Evolutionary conservation across 2,888 invertebrate genomes (phyloP), one percentile per base, ranked within the genome.

Genomic region (Amiota mariae): DNA sequence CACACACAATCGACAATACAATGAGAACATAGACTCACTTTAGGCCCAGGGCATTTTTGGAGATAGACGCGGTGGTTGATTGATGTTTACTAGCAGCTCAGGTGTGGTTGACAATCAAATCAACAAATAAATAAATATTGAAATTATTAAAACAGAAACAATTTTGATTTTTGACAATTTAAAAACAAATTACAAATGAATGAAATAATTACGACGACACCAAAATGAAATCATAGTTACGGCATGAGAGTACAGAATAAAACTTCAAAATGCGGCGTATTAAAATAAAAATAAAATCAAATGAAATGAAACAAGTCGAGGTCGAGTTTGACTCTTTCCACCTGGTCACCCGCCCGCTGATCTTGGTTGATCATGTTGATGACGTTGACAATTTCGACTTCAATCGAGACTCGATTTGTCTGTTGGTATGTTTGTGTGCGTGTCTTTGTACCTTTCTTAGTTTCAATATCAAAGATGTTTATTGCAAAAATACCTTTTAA

Each of bases 11-110:
- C 49, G 3, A 49, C 12, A 18, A 9, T 49, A 49, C 18, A 20
- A 47, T 2, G 51, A 75, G 80, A 13, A 59, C n/a, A n/a, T 54
- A 8, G 1, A n/a, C 54, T n/a, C 2, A n/a, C 54, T n/a, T 12
- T 54, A 54, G 1, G 12, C 36, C 63, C 63, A 24, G 63, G 63
- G 66, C 66, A 51, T 15, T 36, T 24, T 51, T 68, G 67, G 48
- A 68, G 67, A 8, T 15, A 9, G 8, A 15, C 9, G 49, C 49
- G 48, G 11, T 18, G 18, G 24, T 12, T 49, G n/a, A 47, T 24
- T 47, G 47, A 64, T n/a, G 11, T 64, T 64, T 64, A 8, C 59
- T 18, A 15, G 3, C 54, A 54, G 36, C 54, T 12, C 54, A 54
- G 54, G 54, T 54, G 54, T 13, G n/a, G 54, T 8, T 54, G 54